Evolutionary conservation across 37 sponge, comb jelly and placozoan genomes (phyloP), one percentile per base, ranked within the genome.

Genomic region (Theonella swinhoei): DNA sequence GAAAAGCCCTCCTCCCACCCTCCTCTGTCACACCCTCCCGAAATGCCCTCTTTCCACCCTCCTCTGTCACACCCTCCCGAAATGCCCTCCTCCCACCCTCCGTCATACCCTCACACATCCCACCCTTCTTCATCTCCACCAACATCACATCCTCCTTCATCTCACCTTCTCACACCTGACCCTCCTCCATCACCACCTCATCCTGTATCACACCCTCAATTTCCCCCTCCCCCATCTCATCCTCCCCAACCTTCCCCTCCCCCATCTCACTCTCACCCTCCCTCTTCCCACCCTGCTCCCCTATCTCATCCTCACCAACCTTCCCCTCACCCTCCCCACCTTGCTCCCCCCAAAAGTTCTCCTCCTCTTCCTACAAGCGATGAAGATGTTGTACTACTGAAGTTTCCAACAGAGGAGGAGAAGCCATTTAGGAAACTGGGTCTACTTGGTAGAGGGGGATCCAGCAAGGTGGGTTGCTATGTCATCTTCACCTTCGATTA

Each of bases 381-480:
- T n/a, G 29, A 29, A n/a, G 67, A 68, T 5, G 42, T 40, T 0
- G 72, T 85, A 5, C 77, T 77, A 39, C 37, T 84, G 80, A 72
- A 35, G 62, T 79, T 64, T 22, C 22, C 1, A n/a, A n/a, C n/a
- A 25, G 28, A 64, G 4, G 31, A 47, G 26, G 67, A 75, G 72
- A 85, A 54, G 30, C 64, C 72, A 40, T 70, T 86, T 36, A 75
- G 41, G 67, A 86, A 82, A 72, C 1, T 85, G 23, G 33, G 62
- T 2, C 20, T 70, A 0, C 39, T 87, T 5, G 92, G 89, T 22
- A 9, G 63, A 2, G 89, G 92, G 14, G 88, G 92, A 9, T 84
- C 83, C 59, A 92, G 92, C 54, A 82, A 83, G 85, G 92, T 87
- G 32, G 17, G 84, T 40, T 7, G 7, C 36, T 54, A 39, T 36